Conservation (phyloP, 2,113 vertebrate species). For the Pogonocichla stellata region DNA sequence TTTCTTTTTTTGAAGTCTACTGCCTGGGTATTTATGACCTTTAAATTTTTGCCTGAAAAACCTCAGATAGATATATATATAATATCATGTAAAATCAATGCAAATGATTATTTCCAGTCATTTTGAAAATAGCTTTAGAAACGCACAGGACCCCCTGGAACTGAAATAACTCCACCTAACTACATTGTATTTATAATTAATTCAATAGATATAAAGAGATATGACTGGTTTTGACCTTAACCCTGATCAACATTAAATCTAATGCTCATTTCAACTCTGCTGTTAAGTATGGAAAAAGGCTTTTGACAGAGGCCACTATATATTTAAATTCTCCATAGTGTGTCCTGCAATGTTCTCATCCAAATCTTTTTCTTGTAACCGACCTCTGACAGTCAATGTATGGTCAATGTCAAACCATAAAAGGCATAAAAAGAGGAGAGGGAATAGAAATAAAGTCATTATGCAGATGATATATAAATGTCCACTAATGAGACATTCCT, state of each 20-base stretch:
- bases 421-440: not conserved
- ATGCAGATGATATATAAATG: constrained; percentile 41
- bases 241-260: not conserved
- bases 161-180: not conserved
- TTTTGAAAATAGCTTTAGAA: not conserved
- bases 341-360: not conserved
- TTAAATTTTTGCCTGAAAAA: not conserved
- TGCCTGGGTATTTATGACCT: not conserved
- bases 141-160: not conserved
- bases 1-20: not conserved
- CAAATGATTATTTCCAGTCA: not conserved
- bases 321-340: not conserved
- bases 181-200: not conserved
- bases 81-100: not conserved
- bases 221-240: not conserved
- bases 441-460: not conserved
- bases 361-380: not conserved
- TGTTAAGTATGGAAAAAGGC: not conserved
- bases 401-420: constrained; percentile 1
- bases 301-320: not conserved
- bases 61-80: not conserved
- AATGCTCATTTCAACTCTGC: not conserved
- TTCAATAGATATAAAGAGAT: not conserved
- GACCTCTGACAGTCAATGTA: not conserved
- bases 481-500: constrained; percentile 23